phyloP scores from a whole-genome alignment of 2,113 vertebrate species.

The Poeciliopsis prolifica region DNA sequence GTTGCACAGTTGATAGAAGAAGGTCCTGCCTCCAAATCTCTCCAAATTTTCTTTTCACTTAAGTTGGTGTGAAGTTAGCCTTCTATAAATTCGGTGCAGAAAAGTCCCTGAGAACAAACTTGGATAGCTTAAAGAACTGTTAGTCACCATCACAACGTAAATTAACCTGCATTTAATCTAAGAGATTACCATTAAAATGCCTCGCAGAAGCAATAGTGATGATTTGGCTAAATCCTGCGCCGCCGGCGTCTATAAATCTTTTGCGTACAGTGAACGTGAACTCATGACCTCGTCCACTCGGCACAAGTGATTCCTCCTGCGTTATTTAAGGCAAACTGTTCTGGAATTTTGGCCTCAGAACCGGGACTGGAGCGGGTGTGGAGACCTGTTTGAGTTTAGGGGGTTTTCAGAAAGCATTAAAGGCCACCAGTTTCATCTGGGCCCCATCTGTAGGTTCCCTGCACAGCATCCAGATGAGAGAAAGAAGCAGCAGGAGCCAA shows the following conservation, averaged over 20 bases:
- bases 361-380: conserved; percentile 14
- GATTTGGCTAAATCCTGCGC: neutral
- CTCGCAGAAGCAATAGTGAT: neutral
- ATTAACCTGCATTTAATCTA: neutral
- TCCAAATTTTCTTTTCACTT: too few relatives aligned
- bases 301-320: neutral
- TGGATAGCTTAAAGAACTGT: neutral
- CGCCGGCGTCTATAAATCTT: neutral
- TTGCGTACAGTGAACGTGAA: neutral
- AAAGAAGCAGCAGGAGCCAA: conserved; percentile 33
- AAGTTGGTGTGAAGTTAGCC: neutral
- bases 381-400: conserved; percentile 49
- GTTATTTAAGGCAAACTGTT: neutral
- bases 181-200: neutral
- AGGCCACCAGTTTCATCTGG: conserved; percentile 67
- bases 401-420: conserved; percentile 61
- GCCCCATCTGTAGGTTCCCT: conserved; percentile 67
- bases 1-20: neutral
- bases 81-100: neutral
- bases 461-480: conserved; percentile 47
- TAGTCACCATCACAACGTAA: neutral
- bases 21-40: too few relatives aligned
- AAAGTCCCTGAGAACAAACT: neutral
- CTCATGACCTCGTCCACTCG: neutral
- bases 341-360: neutral